A percentile compares a stretch with the other conserved stretches of the same genome.
Evolutionary conservation across 2,113 vertebrate species (phyloP).

Genomic region (Propithecus coquereli): DNA sequence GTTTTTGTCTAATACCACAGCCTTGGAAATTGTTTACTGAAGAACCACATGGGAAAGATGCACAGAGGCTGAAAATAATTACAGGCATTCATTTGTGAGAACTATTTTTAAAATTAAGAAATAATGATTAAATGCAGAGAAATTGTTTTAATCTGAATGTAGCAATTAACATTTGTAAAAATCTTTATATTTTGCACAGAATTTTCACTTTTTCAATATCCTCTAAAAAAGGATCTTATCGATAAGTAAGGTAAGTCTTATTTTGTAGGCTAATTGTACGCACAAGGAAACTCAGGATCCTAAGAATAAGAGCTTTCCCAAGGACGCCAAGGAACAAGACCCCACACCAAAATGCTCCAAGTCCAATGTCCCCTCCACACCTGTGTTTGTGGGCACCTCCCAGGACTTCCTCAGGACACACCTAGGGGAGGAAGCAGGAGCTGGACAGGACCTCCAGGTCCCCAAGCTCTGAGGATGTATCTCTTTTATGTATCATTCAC

Average conservation of each 20-base stretch:
- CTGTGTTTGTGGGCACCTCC: neutral
- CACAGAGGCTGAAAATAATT: neutral
- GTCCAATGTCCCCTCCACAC: neutral
- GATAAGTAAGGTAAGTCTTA: neutral
- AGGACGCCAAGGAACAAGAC: neutral
- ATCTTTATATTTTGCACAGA: neutral
- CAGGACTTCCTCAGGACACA: neutral
- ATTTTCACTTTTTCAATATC: neutral
- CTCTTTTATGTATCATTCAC: neutral
- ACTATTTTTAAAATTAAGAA: constrained; percentile 24
- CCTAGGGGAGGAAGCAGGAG: accelerated
- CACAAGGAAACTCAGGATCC: neutral
- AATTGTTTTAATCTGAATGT: neutral
- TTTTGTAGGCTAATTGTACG: neutral
- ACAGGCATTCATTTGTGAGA: neutral
- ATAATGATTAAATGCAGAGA: neutral
- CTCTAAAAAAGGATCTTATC: neutral
- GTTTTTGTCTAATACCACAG: neutral
- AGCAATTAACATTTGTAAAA: neutral
- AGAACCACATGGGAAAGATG: neutral
- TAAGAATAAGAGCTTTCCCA: neutral
- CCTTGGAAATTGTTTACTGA: neutral
- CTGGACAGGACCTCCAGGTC: neutral
- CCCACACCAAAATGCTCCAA: neutral
- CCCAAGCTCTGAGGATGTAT: neutral